Conservation (phyloP, 2,797 vertebrate genomes). For the Geotrypetes seraphini region DNA sequence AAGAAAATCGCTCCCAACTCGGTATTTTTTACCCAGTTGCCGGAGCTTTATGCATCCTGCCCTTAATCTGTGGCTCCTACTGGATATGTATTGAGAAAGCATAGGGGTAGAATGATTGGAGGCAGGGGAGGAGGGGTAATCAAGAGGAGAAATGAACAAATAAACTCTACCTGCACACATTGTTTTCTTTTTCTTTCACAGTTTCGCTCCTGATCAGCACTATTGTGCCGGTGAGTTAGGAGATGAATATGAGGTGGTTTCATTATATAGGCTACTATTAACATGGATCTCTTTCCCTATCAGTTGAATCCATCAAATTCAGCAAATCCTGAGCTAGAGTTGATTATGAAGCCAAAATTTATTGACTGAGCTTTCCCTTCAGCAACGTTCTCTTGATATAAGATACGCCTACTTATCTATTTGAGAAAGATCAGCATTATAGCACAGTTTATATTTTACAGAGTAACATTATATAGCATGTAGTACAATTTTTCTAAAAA, state of each 20-base stretch:
- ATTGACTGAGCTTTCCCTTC: conserved; percentile 42
- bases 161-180: too few relatives aligned
- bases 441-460: conserved; percentile 57
- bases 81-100: conserved; percentile 14
- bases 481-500: conserved; percentile 46
- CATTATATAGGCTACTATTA: conserved; percentile 57
- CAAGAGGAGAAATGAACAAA: too few relatives aligned
- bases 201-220: conserved; percentile 40
- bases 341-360: conserved; percentile 61
- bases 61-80: conserved; percentile 24
- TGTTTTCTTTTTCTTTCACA: conserved; percentile 33
- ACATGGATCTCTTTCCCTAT: conserved; percentile 29
- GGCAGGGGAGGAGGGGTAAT: conserved; percentile 29
- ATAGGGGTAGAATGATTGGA: conserved; percentile 23
- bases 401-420: conserved; percentile 31
- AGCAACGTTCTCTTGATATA: conserved; percentile 44
- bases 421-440: conserved; percentile 47
- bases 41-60: too few relatives aligned
- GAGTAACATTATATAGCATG: conserved; percentile 40
- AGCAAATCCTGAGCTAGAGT: conserved; percentile 55
- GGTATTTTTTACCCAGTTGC: too few relatives aligned
- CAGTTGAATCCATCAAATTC: conserved; percentile 52
- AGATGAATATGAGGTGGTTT: conserved; percentile 38
- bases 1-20: too few relatives aligned
- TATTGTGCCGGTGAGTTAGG: conserved; percentile 34